A percentile compares a stretch with the other conserved stretches of the same genome.
phyloP scores from a whole-genome alignment of 2,797 vertebrate species.

The Leuciscus waleckii region DNA sequence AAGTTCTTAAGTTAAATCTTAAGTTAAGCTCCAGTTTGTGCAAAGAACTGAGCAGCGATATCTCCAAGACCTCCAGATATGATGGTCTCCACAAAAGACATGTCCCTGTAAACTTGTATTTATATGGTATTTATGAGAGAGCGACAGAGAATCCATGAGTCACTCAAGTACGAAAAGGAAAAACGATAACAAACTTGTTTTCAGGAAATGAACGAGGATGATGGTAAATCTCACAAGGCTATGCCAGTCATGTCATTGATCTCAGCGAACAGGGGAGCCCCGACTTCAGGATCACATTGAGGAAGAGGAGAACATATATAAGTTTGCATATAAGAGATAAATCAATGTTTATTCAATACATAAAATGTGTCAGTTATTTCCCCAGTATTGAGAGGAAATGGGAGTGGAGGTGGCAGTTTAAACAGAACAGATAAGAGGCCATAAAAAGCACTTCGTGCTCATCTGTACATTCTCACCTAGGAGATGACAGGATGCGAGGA shows the following conservation, averaged over 20 bases:
- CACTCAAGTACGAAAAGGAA: conserved; percentile 46
- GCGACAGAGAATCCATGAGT: conserved; percentile 44
- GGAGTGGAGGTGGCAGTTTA: not conserved
- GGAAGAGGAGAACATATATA: not conserved
- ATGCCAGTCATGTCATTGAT: not conserved
- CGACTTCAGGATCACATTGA: not conserved
- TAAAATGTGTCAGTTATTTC: not conserved
- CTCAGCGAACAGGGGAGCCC: not conserved
- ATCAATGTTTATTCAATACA: conserved; percentile 22
- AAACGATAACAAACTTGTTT: conserved; percentile 56
- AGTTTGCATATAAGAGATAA: not conserved
- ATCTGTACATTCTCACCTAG: not conserved
- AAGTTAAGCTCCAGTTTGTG: not conserved
- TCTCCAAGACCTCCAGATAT: conserved; percentile 5
- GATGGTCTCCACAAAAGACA: conserved; percentile 18
- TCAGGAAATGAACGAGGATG: conserved; percentile 48
- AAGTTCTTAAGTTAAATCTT: not conserved
- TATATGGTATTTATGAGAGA: conserved; percentile 26
- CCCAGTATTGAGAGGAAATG: not conserved
- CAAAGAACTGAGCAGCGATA: not conserved
- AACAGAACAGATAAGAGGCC: conserved; percentile 21
- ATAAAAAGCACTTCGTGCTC: conserved; percentile 19
- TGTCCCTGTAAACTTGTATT: conserved; percentile 33
- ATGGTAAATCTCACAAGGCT: conserved; percentile 24
- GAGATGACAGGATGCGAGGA: not conserved